Percentiles rank a stretch among this genome's conserved stretches.
Conservation (phyloP, 53 echinoderm and acorn worm species). For the Patiria pectinifera region DNA sequence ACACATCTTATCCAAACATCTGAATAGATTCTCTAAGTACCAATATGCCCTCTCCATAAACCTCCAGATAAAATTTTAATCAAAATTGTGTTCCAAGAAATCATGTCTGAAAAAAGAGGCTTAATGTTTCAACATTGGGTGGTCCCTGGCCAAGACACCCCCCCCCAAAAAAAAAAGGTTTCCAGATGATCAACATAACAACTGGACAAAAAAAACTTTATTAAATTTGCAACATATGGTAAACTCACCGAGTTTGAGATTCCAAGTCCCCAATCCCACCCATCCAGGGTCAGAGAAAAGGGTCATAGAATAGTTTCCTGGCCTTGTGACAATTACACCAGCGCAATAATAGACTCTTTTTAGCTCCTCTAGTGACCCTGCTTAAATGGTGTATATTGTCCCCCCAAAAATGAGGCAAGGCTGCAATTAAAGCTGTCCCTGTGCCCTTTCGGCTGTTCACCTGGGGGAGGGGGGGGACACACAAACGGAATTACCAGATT, state of each 20-base stretch:
- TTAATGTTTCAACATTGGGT: conserved; percentile 15
- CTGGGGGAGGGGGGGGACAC: too few species aligned
- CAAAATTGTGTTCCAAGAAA: background rate
- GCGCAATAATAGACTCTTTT: background rate
- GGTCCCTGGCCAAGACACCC: background rate
- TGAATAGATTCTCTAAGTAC: background rate
- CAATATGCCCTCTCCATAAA: background rate
- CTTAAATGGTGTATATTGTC: too few species aligned
- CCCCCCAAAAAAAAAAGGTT: too few species aligned
- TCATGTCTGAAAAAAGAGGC: background rate
- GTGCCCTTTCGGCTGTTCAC: too few species aligned
- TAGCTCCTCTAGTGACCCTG: too few species aligned
- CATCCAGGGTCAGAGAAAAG: conserved; percentile 22
- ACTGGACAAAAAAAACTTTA: background rate
- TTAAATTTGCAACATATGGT: conserved; percentile 38
- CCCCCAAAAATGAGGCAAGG: too few species aligned
- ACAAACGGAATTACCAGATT: too few species aligned
- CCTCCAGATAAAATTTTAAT: background rate
- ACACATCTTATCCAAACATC: background rate
- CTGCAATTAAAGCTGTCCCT: too few species aligned
- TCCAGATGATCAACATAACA: background rate
- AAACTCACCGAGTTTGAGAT: background rate
- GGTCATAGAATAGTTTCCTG: background rate
- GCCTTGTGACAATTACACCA: background rate
- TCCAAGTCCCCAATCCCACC: background rate